Evolutionary conservation across 2,888 invertebrate species (phyloP), one percentile per base, ranked within the genome.

Genomic region (Athetis lepigone): DNA sequence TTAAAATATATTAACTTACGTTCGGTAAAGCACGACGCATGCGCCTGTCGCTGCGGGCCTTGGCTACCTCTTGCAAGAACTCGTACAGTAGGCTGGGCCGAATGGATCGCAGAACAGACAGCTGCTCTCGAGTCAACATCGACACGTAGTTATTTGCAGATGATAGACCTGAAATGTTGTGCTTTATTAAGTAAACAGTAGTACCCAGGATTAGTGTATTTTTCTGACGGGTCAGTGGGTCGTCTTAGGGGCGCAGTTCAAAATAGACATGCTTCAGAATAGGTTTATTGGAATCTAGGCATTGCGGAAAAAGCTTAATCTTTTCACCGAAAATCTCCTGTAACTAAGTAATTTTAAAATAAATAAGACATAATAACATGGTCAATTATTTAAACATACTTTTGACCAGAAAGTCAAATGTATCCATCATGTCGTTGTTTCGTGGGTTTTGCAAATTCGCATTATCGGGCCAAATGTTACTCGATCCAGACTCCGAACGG

Each of bases 101-200:
- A 74, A 95, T 92, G 23, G 89, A 85, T 40, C 92, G 90, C 74
- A 95, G 85, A 70, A 94, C 89, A 0, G 84, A 81, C 66, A 92
- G 69, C 76, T 95, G 94, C 71, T 95, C 94, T 21, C 92, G 88
- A 0, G 92, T 93, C 82, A 95, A 73, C 90, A 90, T 90, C 4
- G 94, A 94, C 65, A 93, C 89, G 83, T 90, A 95, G 84, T 88
- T 91, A 83, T 92, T 92, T 23, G 94, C 94, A 0, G 93, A 91
- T 7, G 92, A 88, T 39, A 94, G 75, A 75, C 92, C 94, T 94
- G 74, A 33, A 46, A 40, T 29, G 1, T 19, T 6, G 18, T 29
- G 29, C 33, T 33, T 33, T 11, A 33, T 13, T 33, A 33, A 33
- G 13, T 13, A 33, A 11, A 33, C 33, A n/a, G n/a, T n/a, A n/a